phyloP scores from a whole-genome alignment of 2,888 invertebrate genomes.

The Diarsia dahlii region DNA sequence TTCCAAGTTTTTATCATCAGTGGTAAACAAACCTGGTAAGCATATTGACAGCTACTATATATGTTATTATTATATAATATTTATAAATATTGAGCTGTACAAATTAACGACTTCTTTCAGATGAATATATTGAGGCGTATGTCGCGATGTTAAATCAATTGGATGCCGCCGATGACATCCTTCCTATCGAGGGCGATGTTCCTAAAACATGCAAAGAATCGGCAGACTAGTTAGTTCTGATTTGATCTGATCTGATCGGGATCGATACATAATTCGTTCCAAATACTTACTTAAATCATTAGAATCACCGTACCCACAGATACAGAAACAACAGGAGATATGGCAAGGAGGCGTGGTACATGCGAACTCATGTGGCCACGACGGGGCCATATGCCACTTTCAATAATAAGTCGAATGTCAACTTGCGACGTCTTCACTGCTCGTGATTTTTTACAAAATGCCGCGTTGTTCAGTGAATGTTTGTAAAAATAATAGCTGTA shows the following conservation, averaged over 20 bases:
- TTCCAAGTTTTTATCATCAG: constrained; percentile 78
- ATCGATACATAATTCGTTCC: neutral
- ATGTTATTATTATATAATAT: too few species aligned
- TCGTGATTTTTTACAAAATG: too few species aligned
- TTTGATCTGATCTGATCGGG: too few species aligned
- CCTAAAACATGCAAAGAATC: constrained; percentile 80
- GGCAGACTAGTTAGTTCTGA: constrained; percentile 79
- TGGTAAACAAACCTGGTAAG: constrained; percentile 82
- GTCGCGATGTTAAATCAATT: constrained; percentile 80
- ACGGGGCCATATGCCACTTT: too few species aligned
- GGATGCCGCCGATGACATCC: constrained; percentile 78
- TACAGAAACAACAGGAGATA: too few species aligned
- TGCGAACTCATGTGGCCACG: too few species aligned
- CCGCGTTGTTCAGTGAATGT: too few species aligned
- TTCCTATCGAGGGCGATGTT: constrained; percentile 79
- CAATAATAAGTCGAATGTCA: too few species aligned
- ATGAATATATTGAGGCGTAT: constrained; percentile 82
- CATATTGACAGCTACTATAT: too few species aligned
- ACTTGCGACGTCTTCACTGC: too few species aligned
- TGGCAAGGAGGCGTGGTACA: too few species aligned
- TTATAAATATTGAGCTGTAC: neutral
- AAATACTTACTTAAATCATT: neutral
- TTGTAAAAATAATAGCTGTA: too few species aligned
- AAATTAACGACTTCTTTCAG: constrained; percentile 63
- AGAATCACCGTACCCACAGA: neutral